phyloP scores from a whole-genome alignment of 2,113 vertebrate species.

The Tragelaphus imberbis region DNA sequence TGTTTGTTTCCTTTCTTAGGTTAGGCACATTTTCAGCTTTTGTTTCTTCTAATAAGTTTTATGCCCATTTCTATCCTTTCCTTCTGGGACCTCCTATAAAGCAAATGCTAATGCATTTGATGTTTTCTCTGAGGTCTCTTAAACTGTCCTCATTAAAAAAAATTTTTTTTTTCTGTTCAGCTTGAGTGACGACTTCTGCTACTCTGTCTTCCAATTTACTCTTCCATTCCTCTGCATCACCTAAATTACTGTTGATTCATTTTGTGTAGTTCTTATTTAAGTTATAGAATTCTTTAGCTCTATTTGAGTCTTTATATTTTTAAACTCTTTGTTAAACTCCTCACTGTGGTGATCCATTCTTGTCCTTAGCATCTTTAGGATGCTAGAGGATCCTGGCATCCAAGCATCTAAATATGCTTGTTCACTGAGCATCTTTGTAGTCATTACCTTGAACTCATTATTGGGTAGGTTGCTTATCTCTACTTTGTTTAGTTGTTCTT shows the following conservation, averaged over 20 bases:
- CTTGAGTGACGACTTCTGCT: not conserved
- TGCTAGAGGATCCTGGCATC: not conserved
- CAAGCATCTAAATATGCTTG: not conserved
- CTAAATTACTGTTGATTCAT: not conserved
- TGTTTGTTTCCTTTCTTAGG: not conserved
- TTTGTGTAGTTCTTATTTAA: not conserved
- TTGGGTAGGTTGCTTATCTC: not conserved
- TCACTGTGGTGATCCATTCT: not conserved
- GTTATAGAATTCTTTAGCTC: not conserved
- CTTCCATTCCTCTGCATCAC: not conserved
- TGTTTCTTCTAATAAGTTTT: not conserved
- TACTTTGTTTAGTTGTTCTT: not conserved
- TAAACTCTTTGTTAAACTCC: not conserved
- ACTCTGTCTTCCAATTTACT: not conserved
- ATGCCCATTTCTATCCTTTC: not conserved
- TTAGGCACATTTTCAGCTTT: not conserved
- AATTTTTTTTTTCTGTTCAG: not conserved
- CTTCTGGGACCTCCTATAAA: not conserved
- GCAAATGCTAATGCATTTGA: not conserved
- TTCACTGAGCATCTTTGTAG: not conserved
- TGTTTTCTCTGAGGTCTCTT: not conserved
- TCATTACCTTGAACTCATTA: not conserved
- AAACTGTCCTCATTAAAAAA: not conserved
- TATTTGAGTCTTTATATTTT: not conserved
- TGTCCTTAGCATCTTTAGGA: not conserved